Evolutionary conservation across 2,797 vertebrate species (phyloP).

Genomic region (Mionectes olivaceus): DNA sequence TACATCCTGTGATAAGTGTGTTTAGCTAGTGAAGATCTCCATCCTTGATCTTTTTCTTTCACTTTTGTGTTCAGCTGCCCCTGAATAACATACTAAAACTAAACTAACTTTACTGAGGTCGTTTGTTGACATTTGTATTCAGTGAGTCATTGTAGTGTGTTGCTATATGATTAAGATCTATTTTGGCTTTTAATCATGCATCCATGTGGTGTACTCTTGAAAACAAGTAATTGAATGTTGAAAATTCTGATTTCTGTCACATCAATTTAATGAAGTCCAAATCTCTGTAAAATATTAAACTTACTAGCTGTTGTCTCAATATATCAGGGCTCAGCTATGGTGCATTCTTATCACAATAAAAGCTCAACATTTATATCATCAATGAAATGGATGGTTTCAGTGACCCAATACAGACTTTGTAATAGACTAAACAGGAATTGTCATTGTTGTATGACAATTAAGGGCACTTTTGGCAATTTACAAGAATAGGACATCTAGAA

Average conservation of each 20-base stretch:
- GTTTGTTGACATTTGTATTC: slow-evolving; percentile 71
- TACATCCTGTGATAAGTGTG: slow-evolving; percentile 33
- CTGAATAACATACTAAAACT: slow-evolving; percentile 68
- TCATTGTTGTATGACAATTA: neutral
- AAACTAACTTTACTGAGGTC: slow-evolving; percentile 68
- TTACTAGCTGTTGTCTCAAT: neutral
- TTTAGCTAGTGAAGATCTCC: slow-evolving; percentile 63
- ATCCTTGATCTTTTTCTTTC: slow-evolving; percentile 73
- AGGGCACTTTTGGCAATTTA: neutral
- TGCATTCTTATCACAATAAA: neutral
- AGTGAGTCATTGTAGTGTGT: slow-evolving; percentile 63
- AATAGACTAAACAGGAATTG: neutral
- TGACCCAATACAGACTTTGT: neutral
- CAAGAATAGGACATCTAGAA: neutral
- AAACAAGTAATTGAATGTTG: slow-evolving; percentile 63
- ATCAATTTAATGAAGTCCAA: slow-evolving; percentile 39
- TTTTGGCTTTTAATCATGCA: slow-evolving; percentile 74
- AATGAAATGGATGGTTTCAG: neutral
- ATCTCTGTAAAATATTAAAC: neutral
- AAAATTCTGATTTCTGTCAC: slow-evolving; percentile 65
- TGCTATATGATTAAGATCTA: slow-evolving; percentile 74
- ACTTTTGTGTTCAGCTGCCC: slow-evolving; percentile 65
- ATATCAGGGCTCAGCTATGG: neutral
- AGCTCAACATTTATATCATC: neutral
- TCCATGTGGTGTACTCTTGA: slow-evolving; percentile 52